Evolutionary conservation across 2,888 invertebrate species (phyloP).

Genomic region (Notodonta ziczac): DNA sequence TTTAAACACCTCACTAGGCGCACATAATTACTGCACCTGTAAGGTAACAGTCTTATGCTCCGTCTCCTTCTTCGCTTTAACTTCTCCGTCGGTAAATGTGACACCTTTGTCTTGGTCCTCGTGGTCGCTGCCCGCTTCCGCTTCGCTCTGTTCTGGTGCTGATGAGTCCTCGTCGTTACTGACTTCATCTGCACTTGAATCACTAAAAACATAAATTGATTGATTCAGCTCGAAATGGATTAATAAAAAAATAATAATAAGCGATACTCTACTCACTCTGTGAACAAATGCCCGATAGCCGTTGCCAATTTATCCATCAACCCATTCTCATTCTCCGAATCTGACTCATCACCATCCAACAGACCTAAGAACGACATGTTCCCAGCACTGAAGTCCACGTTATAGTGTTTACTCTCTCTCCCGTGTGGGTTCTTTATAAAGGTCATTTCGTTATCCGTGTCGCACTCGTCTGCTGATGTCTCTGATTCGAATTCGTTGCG

Average conservation of each 20-base stretch:
- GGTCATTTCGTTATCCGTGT: conserved; percentile 85
- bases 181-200: conserved; percentile 73
- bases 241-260: too few relatives aligned
- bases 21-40: conserved; percentile 49
- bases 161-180: conserved; percentile 74
- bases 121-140: conserved; percentile 50
- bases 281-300: conserved; percentile 91
- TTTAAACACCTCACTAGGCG: too few relatives aligned
- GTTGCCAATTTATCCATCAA: conserved; percentile 88
- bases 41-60: conserved; percentile 70
- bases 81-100: conserved; percentile 61
- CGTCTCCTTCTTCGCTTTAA: conserved; percentile 53
- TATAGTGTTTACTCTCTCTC: conserved; percentile 59
- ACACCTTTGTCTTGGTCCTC: conserved; percentile 63
- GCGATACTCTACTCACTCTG: conserved; percentile 80
- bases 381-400: conserved; percentile 69
- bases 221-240: too few relatives aligned
- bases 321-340: conserved; percentile 90
- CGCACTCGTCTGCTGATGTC: conserved; percentile 85
- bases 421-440: conserved; percentile 80
- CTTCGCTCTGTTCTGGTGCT: conserved; percentile 69
- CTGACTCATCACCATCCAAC: conserved; percentile 87
- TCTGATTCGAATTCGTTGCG: conserved; percentile 80
- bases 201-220: conserved; percentile 43
- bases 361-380: conserved; percentile 79